A percentile compares a stretch with the other conserved stretches of the same genome.
These are phyloP conservation scores for Manacus vitellinus DNA, from an alignment of 2,113 vertebrate species.

Conservation along the genomic window DNA sequence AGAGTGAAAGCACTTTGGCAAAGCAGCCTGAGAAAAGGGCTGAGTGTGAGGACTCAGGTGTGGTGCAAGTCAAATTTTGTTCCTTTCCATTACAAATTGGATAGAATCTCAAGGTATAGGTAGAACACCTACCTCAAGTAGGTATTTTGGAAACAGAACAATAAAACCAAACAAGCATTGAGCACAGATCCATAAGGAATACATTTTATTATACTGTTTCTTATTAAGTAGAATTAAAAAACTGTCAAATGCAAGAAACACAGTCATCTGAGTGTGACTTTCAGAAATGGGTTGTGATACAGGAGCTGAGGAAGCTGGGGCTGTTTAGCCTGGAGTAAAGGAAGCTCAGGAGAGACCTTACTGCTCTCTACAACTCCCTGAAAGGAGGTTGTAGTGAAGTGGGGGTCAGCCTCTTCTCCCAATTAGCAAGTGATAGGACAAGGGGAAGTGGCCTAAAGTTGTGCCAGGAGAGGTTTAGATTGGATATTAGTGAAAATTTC, in stretches of 20 bases:
- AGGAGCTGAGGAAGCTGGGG: neutral
- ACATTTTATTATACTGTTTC: neutral
- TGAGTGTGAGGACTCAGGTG: neutral
- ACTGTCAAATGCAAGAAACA: neutral
- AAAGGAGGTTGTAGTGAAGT: neutral
- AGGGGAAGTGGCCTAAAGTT: neutral
- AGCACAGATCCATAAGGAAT: neutral
- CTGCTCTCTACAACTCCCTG: neutral
- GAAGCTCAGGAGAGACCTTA: neutral
- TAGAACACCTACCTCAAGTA: neutral
- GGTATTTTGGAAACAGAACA: neutral
- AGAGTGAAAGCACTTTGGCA: neutral
- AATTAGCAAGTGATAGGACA: accelerated
- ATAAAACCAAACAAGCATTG: neutral
- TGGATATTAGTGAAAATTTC: neutral
- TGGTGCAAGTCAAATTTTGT: neutral
- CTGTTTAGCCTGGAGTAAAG: neutral
- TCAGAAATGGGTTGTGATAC: neutral
- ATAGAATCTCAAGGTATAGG: neutral
- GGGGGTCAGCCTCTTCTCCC: neutral
- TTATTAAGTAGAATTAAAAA: neutral
- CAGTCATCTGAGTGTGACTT: neutral
- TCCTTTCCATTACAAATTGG: neutral
- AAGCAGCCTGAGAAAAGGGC: neutral
- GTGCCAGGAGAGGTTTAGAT: neutral